Evolutionary conservation across 2,797 vertebrate species (phyloP).

Genomic region (Champsocephalus esox): DNA sequence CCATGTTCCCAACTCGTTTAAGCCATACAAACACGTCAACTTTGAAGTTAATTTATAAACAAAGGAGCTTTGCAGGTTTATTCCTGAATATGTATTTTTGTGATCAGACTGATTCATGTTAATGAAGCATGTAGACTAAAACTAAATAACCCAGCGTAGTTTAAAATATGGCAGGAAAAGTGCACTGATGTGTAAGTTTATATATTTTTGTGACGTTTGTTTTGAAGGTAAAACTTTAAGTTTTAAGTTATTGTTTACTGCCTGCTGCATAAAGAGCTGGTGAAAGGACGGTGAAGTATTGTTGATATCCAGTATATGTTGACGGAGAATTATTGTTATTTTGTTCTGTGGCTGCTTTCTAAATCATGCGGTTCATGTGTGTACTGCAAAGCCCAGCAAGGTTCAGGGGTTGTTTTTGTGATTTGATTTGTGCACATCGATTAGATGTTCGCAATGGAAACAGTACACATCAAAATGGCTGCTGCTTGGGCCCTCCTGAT

Average conservation of each 20-base stretch:
- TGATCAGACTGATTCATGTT: conserved; percentile 28
- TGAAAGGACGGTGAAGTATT: conserved; percentile 13
- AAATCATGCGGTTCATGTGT: conserved; percentile 15
- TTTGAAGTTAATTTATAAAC: conserved; percentile 12
- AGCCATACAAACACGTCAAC: conserved; percentile 37
- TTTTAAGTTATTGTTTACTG: conserved; percentile 26
- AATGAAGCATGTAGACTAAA: conserved; percentile 33
- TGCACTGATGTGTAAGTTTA: conserved; percentile 36
- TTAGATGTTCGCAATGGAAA: not conserved
- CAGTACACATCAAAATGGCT: too few species aligned
- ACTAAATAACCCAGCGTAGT: conserved; percentile 13
- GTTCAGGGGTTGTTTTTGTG: not conserved
- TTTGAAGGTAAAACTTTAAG: conserved; percentile 10
- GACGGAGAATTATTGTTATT: not conserved
- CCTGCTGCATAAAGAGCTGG: conserved; percentile 29
- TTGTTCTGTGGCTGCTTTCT: not conserved
- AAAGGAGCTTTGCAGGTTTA: conserved; percentile 21
- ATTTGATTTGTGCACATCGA: not conserved
- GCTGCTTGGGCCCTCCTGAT: too few species aligned
- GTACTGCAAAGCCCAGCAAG: conserved; percentile 13
- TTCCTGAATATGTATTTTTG: conserved; percentile 33
- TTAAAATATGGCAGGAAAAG: conserved; percentile 21
- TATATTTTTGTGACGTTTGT: conserved; percentile 9
- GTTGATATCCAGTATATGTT: conserved; percentile 2
- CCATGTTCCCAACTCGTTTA: conserved; percentile 28